Base-by-base conservation (phyloP, 1,140 invertebrate species). In the Drosophila seguyi region DNA sequence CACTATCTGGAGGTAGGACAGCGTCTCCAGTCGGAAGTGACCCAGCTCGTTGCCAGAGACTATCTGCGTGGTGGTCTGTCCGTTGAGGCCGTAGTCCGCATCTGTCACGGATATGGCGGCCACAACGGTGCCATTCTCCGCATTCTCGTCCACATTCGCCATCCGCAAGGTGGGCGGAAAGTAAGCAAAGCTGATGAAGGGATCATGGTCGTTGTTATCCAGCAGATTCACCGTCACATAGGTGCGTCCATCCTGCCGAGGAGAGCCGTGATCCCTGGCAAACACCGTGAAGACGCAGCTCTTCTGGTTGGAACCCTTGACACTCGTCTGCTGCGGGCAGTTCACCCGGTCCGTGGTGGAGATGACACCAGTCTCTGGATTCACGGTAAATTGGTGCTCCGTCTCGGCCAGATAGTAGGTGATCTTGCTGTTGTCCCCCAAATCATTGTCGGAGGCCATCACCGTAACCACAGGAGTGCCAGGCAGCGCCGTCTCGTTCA, bases 191-290 rank as follows among this genome's bases (percentile, higher is more conserved):
- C 95, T 96, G 53, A 99, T 98, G 27, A 96, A 94, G 5, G 98
- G 98, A 93, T 98, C 97, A 91, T 99, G 98, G 94, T 99, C 98
- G 93, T 99, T 99, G 3, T 97, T 96, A 92, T 99, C 98, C 36
- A 98, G 94, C 16, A 99, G 93, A 93, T 98, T 98, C 0, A 99
- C 97, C 5, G 97, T 98, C 1, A 99, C 97, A 93, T 99, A 99
- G 22, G 98, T 98, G 42, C 98, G 94, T 6, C 98, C 98, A 90
- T 98, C 97, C 92, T 98, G 97, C 36, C 97, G 93, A 0, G 98
- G 98, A 8, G 95, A 95, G 1, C 98, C 98, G 79, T 98, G 97
- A 93, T 99, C 98, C 52, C 97, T 94, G 13, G 98, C 98, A 90
- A 97, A 98, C 0, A 99, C 97, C 0, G 98, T 98, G 79, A 99